phyloP scores from a whole-genome alignment of 2,888 invertebrate species.

The Mesopsocus fuscifrons region DNA sequence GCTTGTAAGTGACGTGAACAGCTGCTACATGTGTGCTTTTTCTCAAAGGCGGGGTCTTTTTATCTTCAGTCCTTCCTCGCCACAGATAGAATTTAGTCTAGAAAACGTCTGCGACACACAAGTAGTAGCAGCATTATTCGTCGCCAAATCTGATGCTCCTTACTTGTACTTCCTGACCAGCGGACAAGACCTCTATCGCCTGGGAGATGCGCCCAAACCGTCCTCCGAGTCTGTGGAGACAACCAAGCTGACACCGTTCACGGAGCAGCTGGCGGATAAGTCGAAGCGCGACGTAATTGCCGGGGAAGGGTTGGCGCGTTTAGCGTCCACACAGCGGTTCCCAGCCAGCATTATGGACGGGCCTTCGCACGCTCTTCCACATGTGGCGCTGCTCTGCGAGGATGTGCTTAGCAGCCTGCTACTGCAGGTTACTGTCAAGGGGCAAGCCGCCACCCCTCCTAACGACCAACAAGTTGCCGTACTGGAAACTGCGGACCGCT shows the following conservation, averaged over 20 bases:
- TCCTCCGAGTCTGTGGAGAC: neutral
- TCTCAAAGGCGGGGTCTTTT: constrained; percentile 31
- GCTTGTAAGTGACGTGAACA: constrained; percentile 38
- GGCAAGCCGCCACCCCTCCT: too few species aligned
- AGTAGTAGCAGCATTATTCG: neutral
- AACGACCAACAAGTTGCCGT: too few species aligned
- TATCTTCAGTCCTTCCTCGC: neutral
- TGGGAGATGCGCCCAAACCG: neutral
- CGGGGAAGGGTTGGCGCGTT: neutral
- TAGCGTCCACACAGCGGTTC: neutral
- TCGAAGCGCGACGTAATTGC: neutral
- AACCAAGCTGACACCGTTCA: neutral
- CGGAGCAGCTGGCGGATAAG: neutral
- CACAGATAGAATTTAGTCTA: neutral
- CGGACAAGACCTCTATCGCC: neutral
- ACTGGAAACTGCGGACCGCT: too few species aligned
- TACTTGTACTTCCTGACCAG: neutral
- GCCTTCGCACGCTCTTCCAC: neutral
- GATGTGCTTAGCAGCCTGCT: neutral
- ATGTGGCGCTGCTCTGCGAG: neutral
- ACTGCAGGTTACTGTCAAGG: neutral
- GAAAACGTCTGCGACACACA: neutral
- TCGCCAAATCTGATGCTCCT: neutral
- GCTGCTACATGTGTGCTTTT: constrained; percentile 47
- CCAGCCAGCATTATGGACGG: neutral